These are phyloP conservation scores for Pteria penguin DNA, from an alignment of 2,888 invertebrate genomes.

Conservation along the genomic window DNA sequence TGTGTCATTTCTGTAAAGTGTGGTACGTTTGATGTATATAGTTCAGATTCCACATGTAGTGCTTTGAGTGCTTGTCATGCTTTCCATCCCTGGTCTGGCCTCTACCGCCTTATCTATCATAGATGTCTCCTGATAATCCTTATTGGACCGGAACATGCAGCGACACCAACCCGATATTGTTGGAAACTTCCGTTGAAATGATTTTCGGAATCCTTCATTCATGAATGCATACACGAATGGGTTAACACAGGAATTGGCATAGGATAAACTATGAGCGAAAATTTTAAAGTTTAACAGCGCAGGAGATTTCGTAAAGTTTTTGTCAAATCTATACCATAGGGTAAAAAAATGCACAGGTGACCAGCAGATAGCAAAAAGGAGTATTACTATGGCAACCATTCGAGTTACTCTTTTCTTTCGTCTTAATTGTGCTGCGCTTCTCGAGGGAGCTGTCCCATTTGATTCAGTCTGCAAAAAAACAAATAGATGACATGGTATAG, in stretches of 20 bases:
- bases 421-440: constrained; percentile 46
- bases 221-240: constrained; percentile 75
- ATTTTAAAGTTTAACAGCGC: constrained; percentile 61
- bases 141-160: constrained; percentile 17
- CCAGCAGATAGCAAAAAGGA: constrained; percentile 74
- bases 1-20: no score
- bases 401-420: constrained; percentile 65
- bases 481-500: no score
- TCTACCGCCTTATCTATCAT: constrained; percentile 45
- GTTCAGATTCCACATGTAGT: neutral
- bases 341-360: constrained; percentile 72
- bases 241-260: constrained; percentile 74
- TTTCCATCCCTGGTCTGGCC: constrained; percentile 35
- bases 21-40: no score
- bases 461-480: constrained; percentile 12
- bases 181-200: constrained; percentile 67
- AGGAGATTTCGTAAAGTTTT: constrained; percentile 59
- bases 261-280: constrained; percentile 72
- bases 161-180: constrained; percentile 47
- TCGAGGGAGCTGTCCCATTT: constrained; percentile 8
- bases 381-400: constrained; percentile 73
- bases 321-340: constrained; percentile 60
- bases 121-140: constrained; percentile 31
- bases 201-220: constrained; percentile 74
- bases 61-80: constrained; percentile 16